Conservation (phyloP, 2,888 invertebrate species). For the Eurytoma californica region DNA sequence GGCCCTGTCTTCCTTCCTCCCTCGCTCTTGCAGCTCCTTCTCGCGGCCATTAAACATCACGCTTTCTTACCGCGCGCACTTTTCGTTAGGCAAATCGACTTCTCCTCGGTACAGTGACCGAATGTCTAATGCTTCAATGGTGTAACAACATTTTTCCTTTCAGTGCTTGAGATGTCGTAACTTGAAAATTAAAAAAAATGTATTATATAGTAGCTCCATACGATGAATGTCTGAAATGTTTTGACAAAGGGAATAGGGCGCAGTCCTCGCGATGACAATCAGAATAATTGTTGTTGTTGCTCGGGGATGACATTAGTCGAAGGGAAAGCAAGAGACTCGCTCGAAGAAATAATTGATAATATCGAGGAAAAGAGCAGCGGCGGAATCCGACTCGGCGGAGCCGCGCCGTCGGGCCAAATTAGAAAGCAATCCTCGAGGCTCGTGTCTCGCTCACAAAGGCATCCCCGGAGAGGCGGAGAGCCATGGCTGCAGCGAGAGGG, state of each 20-base stretch:
- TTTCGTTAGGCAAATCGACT: slow-evolving; percentile 35
- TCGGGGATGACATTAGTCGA: neutral
- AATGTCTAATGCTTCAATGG: too few species aligned
- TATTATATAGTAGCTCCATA: too few species aligned
- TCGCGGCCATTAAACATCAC: neutral
- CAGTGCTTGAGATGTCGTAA: too few species aligned
- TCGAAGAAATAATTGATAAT: slow-evolving; percentile 48
- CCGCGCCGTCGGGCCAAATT: slow-evolving; percentile 46
- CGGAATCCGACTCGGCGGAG: slow-evolving; percentile 13
- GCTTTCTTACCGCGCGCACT: slow-evolving; percentile 4
- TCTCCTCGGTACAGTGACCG: neutral
- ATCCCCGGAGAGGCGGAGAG: slow-evolving; percentile 7
- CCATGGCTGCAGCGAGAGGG: neutral
- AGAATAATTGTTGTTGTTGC: slow-evolving; percentile 39
- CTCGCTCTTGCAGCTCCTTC: neutral
- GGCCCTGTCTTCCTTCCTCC: neutral
- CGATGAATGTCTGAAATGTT: slow-evolving; percentile 32
- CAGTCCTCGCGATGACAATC: neutral
- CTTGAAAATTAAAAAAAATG: too few species aligned
- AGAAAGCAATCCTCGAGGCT: slow-evolving; percentile 47
- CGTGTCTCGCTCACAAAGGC: slow-evolving; percentile 40
- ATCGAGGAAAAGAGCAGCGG: slow-evolving; percentile 29
- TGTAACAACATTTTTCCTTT: too few species aligned
- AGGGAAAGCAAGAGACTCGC: slow-evolving; percentile 6
- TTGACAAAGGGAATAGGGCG: neutral